Percentiles rank a stretch among this genome's conserved stretches.
Conservation (phyloP, 1,140 invertebrate genomes). For the Apocrypta bakeri region DNA sequence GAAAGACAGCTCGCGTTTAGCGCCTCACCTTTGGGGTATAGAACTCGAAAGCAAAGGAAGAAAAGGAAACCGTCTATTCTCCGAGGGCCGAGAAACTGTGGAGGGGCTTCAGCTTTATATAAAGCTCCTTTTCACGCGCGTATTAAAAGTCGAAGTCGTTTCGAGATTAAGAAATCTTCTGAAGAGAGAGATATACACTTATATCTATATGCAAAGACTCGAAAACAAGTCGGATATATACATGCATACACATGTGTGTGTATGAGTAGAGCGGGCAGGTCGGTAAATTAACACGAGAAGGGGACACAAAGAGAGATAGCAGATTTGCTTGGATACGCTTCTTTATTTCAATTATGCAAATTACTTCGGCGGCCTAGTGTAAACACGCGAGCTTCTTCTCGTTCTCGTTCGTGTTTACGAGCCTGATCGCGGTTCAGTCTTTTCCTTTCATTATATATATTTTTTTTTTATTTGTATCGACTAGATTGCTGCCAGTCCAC, state of each 20-base stretch:
- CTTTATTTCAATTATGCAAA: constrained; percentile 44
- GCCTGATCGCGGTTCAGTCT: background rate
- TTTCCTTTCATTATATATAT: background rate
- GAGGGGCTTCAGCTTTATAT: constrained; percentile 7
- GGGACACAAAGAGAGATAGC: constrained; percentile 5
- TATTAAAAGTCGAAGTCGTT: constrained; percentile 40
- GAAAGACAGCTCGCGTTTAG: constrained; percentile 30
- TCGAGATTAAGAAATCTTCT: constrained; percentile 43
- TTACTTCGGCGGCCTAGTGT: background rate
- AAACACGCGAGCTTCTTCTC: background rate
- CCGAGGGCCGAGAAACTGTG: background rate
- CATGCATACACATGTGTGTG: background rate
- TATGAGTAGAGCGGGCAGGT: background rate
- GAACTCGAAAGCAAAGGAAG: background rate
- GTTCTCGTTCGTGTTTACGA: constrained; percentile 24
- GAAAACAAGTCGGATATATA: background rate
- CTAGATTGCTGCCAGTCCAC: background rate
- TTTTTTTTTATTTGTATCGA: background rate
- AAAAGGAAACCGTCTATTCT: constrained; percentile 29
- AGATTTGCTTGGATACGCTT: constrained; percentile 28
- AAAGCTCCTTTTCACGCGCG: constrained; percentile 31
- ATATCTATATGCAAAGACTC: background rate
- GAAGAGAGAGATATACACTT: background rate
- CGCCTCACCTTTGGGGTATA: background rate
- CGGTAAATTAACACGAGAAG: background rate